Conservation (phyloP, 2,888 invertebrate genomes). For the Cataglyphis cursor region DNA sequence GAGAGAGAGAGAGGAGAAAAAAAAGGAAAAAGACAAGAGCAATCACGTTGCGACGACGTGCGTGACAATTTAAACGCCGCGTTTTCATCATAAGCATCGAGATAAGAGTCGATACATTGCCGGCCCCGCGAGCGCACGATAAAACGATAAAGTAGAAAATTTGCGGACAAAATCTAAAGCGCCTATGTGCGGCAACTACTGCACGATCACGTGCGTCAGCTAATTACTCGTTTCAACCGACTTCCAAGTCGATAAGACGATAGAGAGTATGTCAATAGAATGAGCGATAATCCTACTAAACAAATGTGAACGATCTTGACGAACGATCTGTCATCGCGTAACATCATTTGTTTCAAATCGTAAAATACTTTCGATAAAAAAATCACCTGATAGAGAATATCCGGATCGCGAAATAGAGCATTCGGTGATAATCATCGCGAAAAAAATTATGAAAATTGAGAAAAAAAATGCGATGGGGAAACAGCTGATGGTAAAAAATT, state of each 20-base stretch:
- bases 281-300: conserved; percentile 14
- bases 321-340: conserved; percentile 1
- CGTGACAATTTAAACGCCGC: conserved; percentile 48
- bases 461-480: too few relatives aligned
- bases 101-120: conserved; percentile 46
- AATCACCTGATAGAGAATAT: background rate
- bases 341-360: background rate
- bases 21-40: background rate
- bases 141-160: conserved; percentile 61
- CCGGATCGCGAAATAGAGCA: background rate
- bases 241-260: conserved; percentile 38
- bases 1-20: background rate
- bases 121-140: conserved; percentile 43
- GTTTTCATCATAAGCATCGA: conserved; percentile 36
- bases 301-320: background rate
- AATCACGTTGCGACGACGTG: conserved; percentile 18
- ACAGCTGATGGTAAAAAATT: too few relatives aligned
- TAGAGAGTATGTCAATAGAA: conserved; percentile 15
- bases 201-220: conserved; percentile 36
- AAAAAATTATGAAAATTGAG: too few relatives aligned
- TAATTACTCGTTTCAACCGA: conserved; percentile 41
- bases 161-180: conserved; percentile 47
- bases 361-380: background rate
- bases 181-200: conserved; percentile 15
- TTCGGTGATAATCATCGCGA: background rate